phyloP scores from a whole-genome alignment of 53 echinoderm and acorn worm genomes.

The Actinopyga echinites region DNA sequence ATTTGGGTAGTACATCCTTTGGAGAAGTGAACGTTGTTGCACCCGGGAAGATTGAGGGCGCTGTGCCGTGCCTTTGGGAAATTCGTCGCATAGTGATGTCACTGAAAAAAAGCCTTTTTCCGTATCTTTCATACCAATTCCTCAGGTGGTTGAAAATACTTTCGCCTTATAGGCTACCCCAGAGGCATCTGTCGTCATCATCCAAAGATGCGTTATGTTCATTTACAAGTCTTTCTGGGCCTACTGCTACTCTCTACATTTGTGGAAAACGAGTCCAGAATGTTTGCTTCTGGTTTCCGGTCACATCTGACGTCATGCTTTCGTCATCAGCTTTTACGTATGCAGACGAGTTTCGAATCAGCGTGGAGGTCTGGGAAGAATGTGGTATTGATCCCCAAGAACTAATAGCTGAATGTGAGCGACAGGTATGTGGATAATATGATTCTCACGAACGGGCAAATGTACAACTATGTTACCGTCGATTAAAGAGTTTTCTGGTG shows the following conservation, averaged over 20 bases:
- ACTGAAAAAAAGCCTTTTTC: neutral
- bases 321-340: slow-evolving; percentile 10
- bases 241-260: neutral
- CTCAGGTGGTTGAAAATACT: neutral
- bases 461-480: neutral
- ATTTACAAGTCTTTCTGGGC: slow-evolving; percentile 31
- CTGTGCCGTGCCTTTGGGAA: slow-evolving; percentile 16
- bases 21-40: neutral
- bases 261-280: slow-evolving; percentile 22
- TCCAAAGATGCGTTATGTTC: slow-evolving; percentile 7
- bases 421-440: neutral
- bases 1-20: neutral
- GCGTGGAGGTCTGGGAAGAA: slow-evolving; percentile 7
- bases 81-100: neutral
- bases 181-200: neutral
- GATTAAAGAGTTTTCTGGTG: neutral
- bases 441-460: neutral
- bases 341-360: slow-evolving; percentile 27
- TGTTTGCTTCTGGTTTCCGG: slow-evolving; percentile 23
- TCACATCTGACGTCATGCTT: slow-evolving; percentile 4
- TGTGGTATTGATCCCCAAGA: slow-evolving; percentile 6
- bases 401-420: neutral
- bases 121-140: neutral
- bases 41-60: slow-evolving; percentile 21
- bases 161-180: neutral